Base-by-base conservation (phyloP, 2,888 invertebrate species). In the Therioaphis trifolii region DNA sequence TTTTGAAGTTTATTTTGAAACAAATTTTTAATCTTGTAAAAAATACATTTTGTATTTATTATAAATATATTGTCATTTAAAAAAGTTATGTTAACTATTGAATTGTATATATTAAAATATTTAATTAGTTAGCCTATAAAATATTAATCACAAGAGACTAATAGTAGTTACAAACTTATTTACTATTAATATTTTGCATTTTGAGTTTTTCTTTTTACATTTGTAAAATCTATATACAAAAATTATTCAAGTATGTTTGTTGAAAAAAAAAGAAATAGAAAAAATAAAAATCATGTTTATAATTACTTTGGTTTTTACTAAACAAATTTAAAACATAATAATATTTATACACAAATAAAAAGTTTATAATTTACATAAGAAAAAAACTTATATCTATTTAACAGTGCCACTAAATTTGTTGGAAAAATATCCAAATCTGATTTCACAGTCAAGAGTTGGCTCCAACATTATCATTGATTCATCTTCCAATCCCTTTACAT, bases 401-500 rank as follows among this genome's bases (percentile, higher is more conserved):
- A 21, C 4, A 43, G 49, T 66, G 15, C 18, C n/a, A 66, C 24
- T 15, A 52, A 68, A 52, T 78, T 78, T 79, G 1, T 24, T 52
- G 18, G 82, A 74, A 82, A 72, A 82, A 74, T 82, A 82, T 40
- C 74, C 74, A 66, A 74, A 82, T 58, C 82, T 63, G 15, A 82
- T 52, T 63, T 82, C 82, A 52, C 82, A 82, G n/a, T 82, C 74
- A 27, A 40, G 9, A 14, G 82, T 82, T 7, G 90, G 89, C 85
- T 91, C 90, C 0, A 92, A 87, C 85, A 89, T 89, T 52, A 91
- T 89, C 77, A 89, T 88, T 69, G 89, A 88, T 55, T 91, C 90
- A 46, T 90, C 88, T 85, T 90, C 90, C 69, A 91, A 88, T 52
- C 90, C 90, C 43, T 89, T 89, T 7, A 89, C 89, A 58, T 87